Evolutionary conservation across 2,113 vertebrate genomes (phyloP), one percentile per base, ranked within the genome.

Genomic region (Clupea harengus): DNA sequence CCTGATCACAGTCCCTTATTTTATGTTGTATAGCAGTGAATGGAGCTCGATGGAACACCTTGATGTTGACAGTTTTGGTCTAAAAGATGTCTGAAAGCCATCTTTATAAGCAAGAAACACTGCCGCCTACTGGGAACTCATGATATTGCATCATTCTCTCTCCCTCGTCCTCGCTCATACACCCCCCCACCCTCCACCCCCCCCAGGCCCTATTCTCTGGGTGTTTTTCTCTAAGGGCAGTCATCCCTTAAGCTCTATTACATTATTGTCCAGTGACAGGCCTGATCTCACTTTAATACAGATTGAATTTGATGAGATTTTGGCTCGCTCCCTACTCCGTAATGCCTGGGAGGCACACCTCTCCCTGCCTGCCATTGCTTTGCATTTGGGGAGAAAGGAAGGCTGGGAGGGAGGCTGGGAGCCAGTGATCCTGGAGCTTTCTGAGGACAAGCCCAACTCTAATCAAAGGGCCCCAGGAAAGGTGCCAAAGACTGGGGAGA

Each of bases 381-480:
- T 75, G 72, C 11, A 15, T 75, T 32, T 32, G 72, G 11, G 32
- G 13, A 4, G 9, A 11, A 28, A 10, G 28, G 28, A 39, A 13
- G 67, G 6, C 28, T 75, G 25, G 25, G 28, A 32, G 28, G 28
- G 46, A 81, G 13, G 18, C 86, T 52, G 47, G 9, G 13, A 75
- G 72, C 54, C 32, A 25, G 25, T 81, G 57, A 45, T 50, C 47
- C 39, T 50, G n/a, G 13, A 72, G 81, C 32, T 78, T 47, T 86
- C 18, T 83, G 13, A 83, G 49, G 20, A 75, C 72, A 46, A 84
- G 82, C 82, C 83, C 78, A 67, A 83, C 81, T 52, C 52, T 81
- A 45, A 83, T 83, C 82, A 83, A 85, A 88, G n/a, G 44, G 46
- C 80, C 54, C 46, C 72, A 81, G 81, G 83, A 78, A 57, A 67